A percentile compares a stretch with the other conserved stretches of the same genome.
Evolutionary conservation across 2,113 vertebrate species (phyloP).

Genomic region (Rhea americana): DNA sequence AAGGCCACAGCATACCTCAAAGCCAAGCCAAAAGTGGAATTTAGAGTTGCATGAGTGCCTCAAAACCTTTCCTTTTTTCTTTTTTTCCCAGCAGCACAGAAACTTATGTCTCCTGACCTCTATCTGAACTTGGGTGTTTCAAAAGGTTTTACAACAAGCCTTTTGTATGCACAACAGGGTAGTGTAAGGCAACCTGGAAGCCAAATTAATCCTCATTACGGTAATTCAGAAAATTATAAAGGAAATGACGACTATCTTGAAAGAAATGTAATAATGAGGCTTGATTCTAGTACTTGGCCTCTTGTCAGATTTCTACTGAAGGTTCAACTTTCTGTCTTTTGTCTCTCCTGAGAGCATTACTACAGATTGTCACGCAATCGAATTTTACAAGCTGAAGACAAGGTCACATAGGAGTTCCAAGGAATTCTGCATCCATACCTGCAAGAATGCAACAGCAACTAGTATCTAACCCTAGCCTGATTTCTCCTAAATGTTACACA

Average conservation of each 20-base stretch:
- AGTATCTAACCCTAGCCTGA: not conserved
- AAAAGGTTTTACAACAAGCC: constrained; percentile 34
- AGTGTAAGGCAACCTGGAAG: constrained; percentile 39
- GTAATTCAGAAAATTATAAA: constrained; percentile 58
- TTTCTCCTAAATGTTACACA: fast-evolving
- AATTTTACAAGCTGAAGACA: constrained; percentile 36
- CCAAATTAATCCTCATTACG: constrained; percentile 66
- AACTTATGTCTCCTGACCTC: constrained; percentile 40
- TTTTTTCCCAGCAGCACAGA: not conserved
- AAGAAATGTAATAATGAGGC: constrained; percentile 48
- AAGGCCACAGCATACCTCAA: not conserved
- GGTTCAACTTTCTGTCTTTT: constrained; percentile 8
- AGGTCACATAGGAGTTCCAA: not conserved
- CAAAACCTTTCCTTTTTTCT: not conserved
- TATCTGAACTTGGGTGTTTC: constrained; percentile 53
- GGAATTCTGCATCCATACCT: not conserved
- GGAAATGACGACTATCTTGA: constrained; percentile 48
- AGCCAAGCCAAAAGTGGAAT: not conserved
- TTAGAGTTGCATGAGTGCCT: not conserved
- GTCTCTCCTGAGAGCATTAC: not conserved
- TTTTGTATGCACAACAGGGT: constrained; percentile 37
- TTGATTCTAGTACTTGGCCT: not conserved
- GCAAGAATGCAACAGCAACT: fast-evolving
- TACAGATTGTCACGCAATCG: not conserved
- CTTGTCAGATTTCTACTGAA: not conserved